Conservation (phyloP, 2,888 invertebrate genomes). For the Drosophila seclusa region DNA sequence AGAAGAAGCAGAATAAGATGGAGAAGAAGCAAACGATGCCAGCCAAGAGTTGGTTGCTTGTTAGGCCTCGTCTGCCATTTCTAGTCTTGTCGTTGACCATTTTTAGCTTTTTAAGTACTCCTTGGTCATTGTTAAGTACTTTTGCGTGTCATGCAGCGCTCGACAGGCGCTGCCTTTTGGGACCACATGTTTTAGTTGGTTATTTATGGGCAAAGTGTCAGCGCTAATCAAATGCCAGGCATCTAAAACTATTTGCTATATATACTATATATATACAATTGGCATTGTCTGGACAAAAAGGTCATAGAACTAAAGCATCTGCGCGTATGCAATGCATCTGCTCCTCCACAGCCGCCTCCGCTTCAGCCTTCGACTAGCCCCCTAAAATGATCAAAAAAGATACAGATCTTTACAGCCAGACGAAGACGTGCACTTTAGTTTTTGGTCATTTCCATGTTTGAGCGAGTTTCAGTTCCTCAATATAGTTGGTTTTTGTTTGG, state of each 20-base stretch:
- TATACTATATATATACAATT: slow-evolving; percentile 37
- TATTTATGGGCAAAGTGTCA: slow-evolving; percentile 85
- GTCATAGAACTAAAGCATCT: slow-evolving; percentile 60
- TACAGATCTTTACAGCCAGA: slow-evolving; percentile 58
- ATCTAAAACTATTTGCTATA: slow-evolving; percentile 66
- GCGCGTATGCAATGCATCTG: slow-evolving; percentile 21
- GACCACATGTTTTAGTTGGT: slow-evolving; percentile 83
- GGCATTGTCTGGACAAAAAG: slow-evolving; percentile 56
- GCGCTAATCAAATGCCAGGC: slow-evolving; percentile 84
- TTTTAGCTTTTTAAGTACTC: slow-evolving; percentile 79
- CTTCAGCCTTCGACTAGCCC: not conserved
- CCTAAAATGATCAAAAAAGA: slow-evolving; percentile 34
- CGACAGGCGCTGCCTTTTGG: slow-evolving; percentile 71
- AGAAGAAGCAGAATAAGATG: not conserved
- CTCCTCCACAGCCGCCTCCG: not conserved
- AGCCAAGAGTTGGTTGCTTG: slow-evolving; percentile 47
- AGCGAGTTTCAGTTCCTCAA: slow-evolving; percentile 46
- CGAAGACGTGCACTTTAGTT: slow-evolving; percentile 58
- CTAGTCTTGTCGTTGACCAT: slow-evolving; percentile 75
- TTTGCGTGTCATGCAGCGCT: slow-evolving; percentile 74
- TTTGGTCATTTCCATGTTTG: slow-evolving; percentile 61
- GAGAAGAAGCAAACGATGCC: slow-evolving; percentile 4
- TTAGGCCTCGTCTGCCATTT: slow-evolving; percentile 66
- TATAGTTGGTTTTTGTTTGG: slow-evolving; percentile 2
- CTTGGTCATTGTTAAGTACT: slow-evolving; percentile 82